These are phyloP conservation scores for Sander lucioperca DNA, from an alignment of 2,113 vertebrate species.

Conservation along the genomic window DNA sequence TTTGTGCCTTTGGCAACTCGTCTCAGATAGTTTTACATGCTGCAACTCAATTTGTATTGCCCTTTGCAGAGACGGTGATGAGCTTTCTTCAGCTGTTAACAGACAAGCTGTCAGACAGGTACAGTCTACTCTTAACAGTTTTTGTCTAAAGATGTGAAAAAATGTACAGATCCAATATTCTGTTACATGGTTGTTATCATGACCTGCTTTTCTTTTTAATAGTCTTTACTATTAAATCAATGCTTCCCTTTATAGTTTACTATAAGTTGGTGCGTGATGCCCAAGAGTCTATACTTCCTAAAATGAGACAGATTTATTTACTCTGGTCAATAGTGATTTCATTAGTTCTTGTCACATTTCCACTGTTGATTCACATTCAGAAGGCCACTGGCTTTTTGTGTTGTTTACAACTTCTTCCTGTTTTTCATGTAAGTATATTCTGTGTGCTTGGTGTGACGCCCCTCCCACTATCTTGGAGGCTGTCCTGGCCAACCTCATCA, in stretches of 20 bases:
- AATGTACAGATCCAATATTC: not conserved
- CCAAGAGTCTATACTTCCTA: not conserved
- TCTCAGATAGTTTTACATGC: not conserved
- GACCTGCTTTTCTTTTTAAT: not conserved
- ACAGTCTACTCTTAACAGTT: slow-evolving; percentile 7
- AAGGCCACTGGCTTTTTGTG: not conserved
- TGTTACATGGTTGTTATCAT: not conserved
- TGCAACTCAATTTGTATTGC: slow-evolving; percentile 2
- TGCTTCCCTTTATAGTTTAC: not conserved
- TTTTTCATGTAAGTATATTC: too few relatives aligned
- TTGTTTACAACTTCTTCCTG: not conserved
- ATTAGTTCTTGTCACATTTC: slow-evolving; percentile 10
- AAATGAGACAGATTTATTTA: not conserved
- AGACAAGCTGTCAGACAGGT: slow-evolving; percentile 92
- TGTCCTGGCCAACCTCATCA: too few relatives aligned
- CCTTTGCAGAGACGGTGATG: slow-evolving; percentile 91
- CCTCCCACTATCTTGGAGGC: too few relatives aligned
- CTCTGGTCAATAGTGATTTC: not conserved
- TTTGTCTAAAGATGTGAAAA: not conserved
- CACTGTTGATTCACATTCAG: not conserved
- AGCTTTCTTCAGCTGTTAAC: slow-evolving; percentile 94
- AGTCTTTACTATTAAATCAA: not conserved
- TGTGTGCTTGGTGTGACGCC: too few relatives aligned
- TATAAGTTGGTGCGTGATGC: not conserved
- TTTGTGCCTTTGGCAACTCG: not conserved